Conservation (phyloP, 2,797 vertebrate genomes). For the Petrocephalus schoutedeni region DNA sequence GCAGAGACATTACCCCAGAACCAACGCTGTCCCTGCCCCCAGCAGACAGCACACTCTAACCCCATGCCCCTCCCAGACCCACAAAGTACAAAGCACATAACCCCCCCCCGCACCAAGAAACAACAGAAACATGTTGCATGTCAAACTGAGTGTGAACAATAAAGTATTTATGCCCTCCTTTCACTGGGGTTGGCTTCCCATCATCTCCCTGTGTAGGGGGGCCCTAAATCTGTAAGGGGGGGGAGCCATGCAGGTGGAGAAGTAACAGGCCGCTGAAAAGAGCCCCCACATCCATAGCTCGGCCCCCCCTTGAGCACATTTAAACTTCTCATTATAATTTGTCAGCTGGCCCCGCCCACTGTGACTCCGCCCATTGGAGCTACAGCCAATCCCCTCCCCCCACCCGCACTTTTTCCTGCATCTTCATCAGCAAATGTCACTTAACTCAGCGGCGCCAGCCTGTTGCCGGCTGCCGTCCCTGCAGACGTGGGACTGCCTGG, state of each 20-base stretch:
- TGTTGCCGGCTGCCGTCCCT: neutral
- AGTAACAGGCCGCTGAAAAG: neutral
- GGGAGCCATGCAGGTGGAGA: neutral
- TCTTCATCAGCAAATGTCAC: slow-evolving; percentile 34
- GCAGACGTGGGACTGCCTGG: neutral
- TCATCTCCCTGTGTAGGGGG: neutral
- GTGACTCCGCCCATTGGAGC: neutral
- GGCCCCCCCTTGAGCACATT: neutral
- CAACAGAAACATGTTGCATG: neutral
- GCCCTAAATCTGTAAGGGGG: neutral
- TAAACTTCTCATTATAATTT: neutral
- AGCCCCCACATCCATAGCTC: neutral
- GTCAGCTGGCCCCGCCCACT: neutral
- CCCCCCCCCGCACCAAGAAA: neutral
- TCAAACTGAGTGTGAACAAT: neutral
- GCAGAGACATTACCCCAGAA: neutral
- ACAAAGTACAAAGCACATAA: neutral
- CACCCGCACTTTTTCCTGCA: slow-evolving; percentile 4
- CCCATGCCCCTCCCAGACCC: neutral
- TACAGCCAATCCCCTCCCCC: neutral
- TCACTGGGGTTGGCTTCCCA: neutral
- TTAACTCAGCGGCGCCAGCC: slow-evolving; percentile 52
- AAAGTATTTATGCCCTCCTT: slow-evolving; percentile 1
- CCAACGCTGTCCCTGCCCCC: neutral
- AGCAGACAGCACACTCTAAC: neutral